These are phyloP conservation scores for Trinorchestia longiramus DNA, from an alignment of 1,140 invertebrate species.

Conservation along the genomic window DNA sequence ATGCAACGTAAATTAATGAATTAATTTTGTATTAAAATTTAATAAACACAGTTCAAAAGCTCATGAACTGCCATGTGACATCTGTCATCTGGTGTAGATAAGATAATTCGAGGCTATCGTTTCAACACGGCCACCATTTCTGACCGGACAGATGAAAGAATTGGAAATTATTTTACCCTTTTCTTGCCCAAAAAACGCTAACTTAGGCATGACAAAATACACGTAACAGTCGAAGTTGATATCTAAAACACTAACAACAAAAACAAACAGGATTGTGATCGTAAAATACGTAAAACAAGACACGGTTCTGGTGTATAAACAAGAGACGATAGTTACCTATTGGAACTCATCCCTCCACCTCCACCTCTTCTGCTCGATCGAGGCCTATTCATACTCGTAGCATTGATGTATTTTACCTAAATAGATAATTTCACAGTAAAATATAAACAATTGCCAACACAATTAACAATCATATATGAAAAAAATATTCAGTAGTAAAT, in stretches of 20 bases:
- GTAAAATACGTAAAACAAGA: not conserved
- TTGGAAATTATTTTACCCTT: not conserved
- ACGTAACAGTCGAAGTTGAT: not conserved
- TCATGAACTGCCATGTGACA: too few species aligned
- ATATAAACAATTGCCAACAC: conserved; percentile 49
- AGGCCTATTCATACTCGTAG: conserved; percentile 29
- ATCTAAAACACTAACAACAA: not conserved
- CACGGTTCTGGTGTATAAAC: not conserved
- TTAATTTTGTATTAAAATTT: too few species aligned
- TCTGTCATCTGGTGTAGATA: too few species aligned
- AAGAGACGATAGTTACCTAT: conserved; percentile 23
- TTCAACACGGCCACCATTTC: not conserved
- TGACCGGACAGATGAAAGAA: not conserved
- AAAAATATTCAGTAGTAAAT: not conserved
- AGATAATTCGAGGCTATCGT: too few species aligned
- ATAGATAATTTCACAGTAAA: conserved; percentile 41
- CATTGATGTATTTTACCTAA: conserved; percentile 29
- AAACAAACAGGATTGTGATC: not conserved
- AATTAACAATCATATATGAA: conserved; percentile 35
- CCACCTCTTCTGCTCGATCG: conserved; percentile 29
- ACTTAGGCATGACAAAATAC: not conserved
- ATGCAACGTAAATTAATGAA: too few species aligned
- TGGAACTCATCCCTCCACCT: conserved; percentile 37
- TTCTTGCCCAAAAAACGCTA: not conserved
- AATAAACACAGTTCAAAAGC: too few species aligned